Conservation (phyloP, 2,888 invertebrate genomes). For the Hypolimnas misippus region DNA sequence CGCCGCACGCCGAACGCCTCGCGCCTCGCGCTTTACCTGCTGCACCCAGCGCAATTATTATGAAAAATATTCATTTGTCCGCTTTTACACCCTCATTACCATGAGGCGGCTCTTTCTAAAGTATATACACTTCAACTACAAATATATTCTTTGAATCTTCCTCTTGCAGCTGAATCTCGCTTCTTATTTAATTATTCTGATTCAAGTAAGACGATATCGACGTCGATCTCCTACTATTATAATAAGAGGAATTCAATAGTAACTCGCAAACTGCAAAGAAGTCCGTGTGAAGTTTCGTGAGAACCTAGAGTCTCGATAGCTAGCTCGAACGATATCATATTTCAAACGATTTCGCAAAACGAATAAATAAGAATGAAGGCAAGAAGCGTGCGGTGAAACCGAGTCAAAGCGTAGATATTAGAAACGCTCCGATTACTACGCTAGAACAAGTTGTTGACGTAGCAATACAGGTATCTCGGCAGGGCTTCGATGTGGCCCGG, state of each 20-base stretch:
- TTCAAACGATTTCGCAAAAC: conserved; percentile 84
- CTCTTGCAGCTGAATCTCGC: conserved; percentile 5
- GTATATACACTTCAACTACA: conserved; percentile 26
- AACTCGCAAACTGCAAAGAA: conserved; percentile 65
- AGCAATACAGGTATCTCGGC: conserved; percentile 43
- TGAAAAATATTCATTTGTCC: conserved; percentile 80
- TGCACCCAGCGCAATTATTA: conserved; percentile 74
- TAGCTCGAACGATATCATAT: conserved; percentile 80
- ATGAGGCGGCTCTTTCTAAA: conserved; percentile 55
- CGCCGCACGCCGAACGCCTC: conserved; percentile 62
- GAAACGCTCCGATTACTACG: conserved; percentile 83
- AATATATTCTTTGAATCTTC: conserved; percentile 13
- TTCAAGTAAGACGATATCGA: conserved; percentile 61
- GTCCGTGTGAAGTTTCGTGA: conserved; percentile 77
- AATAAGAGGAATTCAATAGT: conserved; percentile 72
- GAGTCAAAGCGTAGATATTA: conserved; percentile 83
- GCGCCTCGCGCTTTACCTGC: conserved; percentile 75
- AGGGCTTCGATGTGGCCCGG: conserved; percentile 23
- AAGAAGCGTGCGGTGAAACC: conserved; percentile 83
- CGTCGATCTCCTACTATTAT: conserved; percentile 60
- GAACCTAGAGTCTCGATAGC: conserved; percentile 68
- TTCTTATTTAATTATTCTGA: conserved; percentile 44
- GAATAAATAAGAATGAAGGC: conserved; percentile 81
- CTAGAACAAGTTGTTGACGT: conserved; percentile 45
- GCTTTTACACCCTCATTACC: conserved; percentile 64